Percentiles rank a stretch among this genome's conserved stretches.
These are phyloP conservation scores for Euschistus heros DNA, from an alignment of 1,140 invertebrate species.

Conservation along the genomic window DNA sequence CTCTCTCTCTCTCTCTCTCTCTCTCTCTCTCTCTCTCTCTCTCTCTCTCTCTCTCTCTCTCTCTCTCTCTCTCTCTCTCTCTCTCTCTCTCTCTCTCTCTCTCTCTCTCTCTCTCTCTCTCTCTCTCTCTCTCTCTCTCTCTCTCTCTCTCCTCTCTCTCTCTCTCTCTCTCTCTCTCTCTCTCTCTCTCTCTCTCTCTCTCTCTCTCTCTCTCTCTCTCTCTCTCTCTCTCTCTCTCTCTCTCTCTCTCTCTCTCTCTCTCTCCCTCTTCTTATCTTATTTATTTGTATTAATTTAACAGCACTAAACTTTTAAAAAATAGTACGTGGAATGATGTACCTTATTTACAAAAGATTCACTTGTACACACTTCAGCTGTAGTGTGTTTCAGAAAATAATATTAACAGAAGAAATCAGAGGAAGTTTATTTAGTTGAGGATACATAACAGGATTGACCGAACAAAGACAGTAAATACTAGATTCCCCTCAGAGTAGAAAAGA, in stretches of 20 bases:
- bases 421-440: no score
- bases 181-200: conserved; percentile 5
- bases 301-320: no score
- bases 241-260: conserved; percentile 33
- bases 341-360: no score
- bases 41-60: not conserved
- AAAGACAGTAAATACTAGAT: no score
- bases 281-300: no score
- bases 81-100: not conserved
- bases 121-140: not conserved
- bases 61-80: not conserved
- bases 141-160: conserved; percentile 2
- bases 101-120: not conserved
- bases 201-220: conserved; percentile 20
- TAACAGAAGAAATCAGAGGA: no score
- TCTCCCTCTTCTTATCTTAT: conserved; percentile 41
- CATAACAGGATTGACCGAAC: no score
- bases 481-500: no score
- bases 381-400: no score
- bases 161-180: conserved; percentile 1
- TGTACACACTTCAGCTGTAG: no score
- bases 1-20: not conserved
- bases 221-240: conserved; percentile 9
- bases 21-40: not conserved
- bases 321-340: no score